phyloP scores from a whole-genome alignment of 2,888 invertebrate genomes.

The Ctena decussata region DNA sequence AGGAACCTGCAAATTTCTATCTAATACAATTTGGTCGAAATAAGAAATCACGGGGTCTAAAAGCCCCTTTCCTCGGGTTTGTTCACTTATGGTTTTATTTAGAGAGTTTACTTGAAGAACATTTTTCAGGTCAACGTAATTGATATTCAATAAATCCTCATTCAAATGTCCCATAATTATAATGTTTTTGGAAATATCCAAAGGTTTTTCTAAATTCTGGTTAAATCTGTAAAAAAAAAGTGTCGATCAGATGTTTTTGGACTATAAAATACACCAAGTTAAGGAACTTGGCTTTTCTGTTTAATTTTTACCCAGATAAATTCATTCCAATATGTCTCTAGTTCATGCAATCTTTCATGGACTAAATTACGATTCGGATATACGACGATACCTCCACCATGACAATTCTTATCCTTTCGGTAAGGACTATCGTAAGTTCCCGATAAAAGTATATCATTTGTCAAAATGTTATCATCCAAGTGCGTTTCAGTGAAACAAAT shows the following conservation, averaged over 20 bases:
- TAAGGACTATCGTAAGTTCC: too few relatives aligned
- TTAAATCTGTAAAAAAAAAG: neutral
- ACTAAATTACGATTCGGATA: neutral
- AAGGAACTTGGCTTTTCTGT: too few relatives aligned
- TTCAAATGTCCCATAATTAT: neutral
- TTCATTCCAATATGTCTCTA: neutral
- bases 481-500: neutral
- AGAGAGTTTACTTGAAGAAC: neutral
- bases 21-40: neutral
- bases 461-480: neutral
- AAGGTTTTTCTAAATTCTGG: too few relatives aligned
- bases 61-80: constrained; percentile 9
- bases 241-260: neutral
- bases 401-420: too few relatives aligned
- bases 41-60: constrained; percentile 18
- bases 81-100: constrained; percentile 18
- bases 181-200: neutral
- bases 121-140: neutral
- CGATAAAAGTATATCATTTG: neutral
- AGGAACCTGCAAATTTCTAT: neutral
- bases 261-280: too few relatives aligned
- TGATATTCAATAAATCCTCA: neutral
- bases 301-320: neutral
- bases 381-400: neutral
- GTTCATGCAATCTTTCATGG: too few relatives aligned